Evolutionary conservation across 2,888 invertebrate species (phyloP).

Genomic region (Calameuta pallipes): DNA sequence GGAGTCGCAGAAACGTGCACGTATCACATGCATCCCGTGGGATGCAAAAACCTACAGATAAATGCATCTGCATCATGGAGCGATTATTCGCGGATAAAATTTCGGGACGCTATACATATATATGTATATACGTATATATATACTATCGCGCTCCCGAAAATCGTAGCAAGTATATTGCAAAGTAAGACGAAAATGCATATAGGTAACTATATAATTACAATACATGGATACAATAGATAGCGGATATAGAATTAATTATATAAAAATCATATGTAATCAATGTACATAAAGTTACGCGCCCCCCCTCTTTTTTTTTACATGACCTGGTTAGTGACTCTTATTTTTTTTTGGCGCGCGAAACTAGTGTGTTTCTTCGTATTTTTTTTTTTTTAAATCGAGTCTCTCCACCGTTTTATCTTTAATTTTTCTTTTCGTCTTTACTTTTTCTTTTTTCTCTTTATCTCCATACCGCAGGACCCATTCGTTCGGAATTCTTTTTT

Average conservation of each 20-base stretch:
- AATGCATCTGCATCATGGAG: background rate
- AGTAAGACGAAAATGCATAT: background rate
- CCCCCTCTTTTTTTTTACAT: background rate
- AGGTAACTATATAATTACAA: background rate
- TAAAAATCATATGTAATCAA: background rate
- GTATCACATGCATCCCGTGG: background rate
- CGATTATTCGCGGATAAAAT: background rate
- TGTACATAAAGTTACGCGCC: background rate
- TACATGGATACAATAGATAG: background rate
- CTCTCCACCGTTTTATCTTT: background rate
- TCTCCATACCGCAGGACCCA: background rate
- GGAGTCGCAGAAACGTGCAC: background rate
- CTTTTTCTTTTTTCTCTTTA: background rate
- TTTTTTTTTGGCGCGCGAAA: background rate
- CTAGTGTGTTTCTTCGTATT: background rate
- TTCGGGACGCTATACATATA: constrained; percentile 8
- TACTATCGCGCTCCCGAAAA: background rate
- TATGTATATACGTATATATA: constrained; percentile 21
- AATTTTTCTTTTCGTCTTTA: background rate
- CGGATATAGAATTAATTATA: background rate
- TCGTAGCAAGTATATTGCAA: background rate
- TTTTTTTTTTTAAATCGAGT: background rate
- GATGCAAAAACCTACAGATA: background rate
- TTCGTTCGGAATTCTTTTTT: background rate
- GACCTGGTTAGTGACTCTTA: background rate